phyloP scores from a whole-genome alignment of 2,888 invertebrate genomes.

The Odontocerum albicorne region DNA sequence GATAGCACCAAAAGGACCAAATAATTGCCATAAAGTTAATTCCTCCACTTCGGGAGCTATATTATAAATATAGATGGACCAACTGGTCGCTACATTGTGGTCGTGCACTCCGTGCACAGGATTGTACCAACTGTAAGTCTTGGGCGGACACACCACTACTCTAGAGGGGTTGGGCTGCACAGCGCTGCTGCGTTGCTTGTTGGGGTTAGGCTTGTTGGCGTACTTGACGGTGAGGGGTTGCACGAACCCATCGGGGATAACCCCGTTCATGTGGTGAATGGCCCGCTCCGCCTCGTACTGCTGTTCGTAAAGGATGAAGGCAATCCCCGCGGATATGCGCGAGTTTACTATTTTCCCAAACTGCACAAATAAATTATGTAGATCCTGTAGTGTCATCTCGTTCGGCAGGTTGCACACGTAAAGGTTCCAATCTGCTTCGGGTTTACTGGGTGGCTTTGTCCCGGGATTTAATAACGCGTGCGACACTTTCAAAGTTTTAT shows the following conservation, averaged over 20 bases:
- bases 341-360: constrained; percentile 61
- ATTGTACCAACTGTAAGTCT: constrained; percentile 54
- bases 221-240: constrained; percentile 60
- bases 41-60: constrained; percentile 57
- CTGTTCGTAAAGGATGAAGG: constrained; percentile 57
- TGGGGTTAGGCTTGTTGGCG: constrained; percentile 59
- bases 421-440: constrained; percentile 60
- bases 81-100: constrained; percentile 55
- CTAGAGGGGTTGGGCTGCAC: constrained; percentile 5
- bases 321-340: constrained; percentile 58
- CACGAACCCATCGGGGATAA: constrained; percentile 56
- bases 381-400: constrained; percentile 59
- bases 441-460: constrained; percentile 55
- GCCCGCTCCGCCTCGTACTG: constrained; percentile 57
- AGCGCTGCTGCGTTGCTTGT: constrained; percentile 44
- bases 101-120: constrained; percentile 56
- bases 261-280: constrained; percentile 54
- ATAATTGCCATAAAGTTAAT: constrained; percentile 57
- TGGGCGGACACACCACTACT: constrained; percentile 40
- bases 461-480: constrained; percentile 57
- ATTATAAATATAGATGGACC: constrained; percentile 60
- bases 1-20: constrained; percentile 61
- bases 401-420: constrained; percentile 61
- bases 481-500: constrained; percentile 58
- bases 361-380: constrained; percentile 59